Evolutionary conservation across 1,140 invertebrate genomes (phyloP).

Genomic region (Leucophenga varia): DNA sequence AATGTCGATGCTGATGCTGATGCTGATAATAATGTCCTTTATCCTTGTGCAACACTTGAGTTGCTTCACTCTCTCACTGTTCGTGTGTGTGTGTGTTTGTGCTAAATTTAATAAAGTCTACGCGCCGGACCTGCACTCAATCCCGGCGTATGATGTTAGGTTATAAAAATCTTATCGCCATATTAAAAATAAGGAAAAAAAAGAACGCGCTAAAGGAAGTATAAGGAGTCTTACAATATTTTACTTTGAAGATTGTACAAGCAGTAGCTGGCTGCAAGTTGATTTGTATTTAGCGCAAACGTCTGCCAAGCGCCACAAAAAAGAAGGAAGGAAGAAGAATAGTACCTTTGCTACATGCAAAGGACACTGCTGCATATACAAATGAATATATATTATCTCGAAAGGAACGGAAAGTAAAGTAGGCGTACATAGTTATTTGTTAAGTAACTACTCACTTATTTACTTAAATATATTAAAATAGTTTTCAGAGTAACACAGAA

Average conservation of each 20-base stretch:
- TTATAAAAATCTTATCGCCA: slow-evolving; percentile 13
- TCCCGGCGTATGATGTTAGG: slow-evolving; percentile 18
- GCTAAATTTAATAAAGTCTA: slow-evolving; percentile 42
- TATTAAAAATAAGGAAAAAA: slow-evolving; percentile 15
- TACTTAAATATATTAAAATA: too few relatives aligned
- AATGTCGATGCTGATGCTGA: slow-evolving; percentile 46
- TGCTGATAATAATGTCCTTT: slow-evolving; percentile 47
- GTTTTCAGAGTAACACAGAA: too few relatives aligned
- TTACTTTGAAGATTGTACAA: slow-evolving; percentile 13
- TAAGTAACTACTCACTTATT: too few relatives aligned
- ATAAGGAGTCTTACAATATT: slow-evolving; percentile 9
- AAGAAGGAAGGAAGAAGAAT: too few relatives aligned
- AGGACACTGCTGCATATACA: too few relatives aligned
- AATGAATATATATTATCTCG: too few relatives aligned
- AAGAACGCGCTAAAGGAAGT: neutral
- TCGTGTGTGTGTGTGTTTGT: neutral
- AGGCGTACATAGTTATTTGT: too few relatives aligned
- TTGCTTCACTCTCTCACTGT: slow-evolving; percentile 8
- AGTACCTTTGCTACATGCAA: too few relatives aligned
- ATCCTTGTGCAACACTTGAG: slow-evolving; percentile 16
- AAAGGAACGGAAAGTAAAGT: too few relatives aligned
- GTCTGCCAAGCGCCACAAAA: too few relatives aligned
- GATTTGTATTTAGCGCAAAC: too few relatives aligned
- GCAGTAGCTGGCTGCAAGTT: too few relatives aligned
- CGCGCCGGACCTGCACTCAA: neutral